phyloP scores from a whole-genome alignment of 2,888 invertebrate species.

The Oscheius sp. region DNA sequence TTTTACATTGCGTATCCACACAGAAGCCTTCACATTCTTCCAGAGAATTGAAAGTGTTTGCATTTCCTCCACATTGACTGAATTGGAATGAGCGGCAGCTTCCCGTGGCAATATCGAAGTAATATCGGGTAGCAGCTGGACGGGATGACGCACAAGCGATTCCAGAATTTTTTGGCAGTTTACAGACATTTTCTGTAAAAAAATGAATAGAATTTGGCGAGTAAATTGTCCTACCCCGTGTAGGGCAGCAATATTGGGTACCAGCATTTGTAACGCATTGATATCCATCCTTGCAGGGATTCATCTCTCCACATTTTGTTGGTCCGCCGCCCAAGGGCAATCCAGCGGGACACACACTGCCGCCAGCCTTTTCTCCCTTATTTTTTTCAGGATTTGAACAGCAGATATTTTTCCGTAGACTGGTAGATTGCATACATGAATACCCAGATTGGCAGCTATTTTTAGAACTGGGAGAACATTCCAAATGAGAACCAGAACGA shows the following conservation, averaged over 20 bases:
- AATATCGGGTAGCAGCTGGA: constrained; percentile 56
- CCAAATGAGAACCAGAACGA: constrained; percentile 60
- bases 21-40: constrained; percentile 73
- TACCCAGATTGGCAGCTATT: constrained; percentile 65
- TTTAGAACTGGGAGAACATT: constrained; percentile 62
- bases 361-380: too few species aligned
- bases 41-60: constrained; percentile 71
- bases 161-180: constrained; percentile 50
- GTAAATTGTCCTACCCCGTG: constrained; percentile 36
- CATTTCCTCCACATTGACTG: constrained; percentile 71
- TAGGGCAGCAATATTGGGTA: constrained; percentile 70
- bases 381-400: constrained; percentile 70
- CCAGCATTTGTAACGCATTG: constrained; percentile 69
- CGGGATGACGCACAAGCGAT: constrained; percentile 54
- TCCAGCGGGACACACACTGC: constrained; percentile 68
- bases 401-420: constrained; percentile 68
- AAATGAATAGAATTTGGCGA: not conserved
- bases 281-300: constrained; percentile 70
- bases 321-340: constrained; percentile 66
- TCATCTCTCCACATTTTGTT: constrained; percentile 62
- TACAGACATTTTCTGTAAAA: constrained; percentile 58
- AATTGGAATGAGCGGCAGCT: constrained; percentile 61
- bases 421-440: constrained; percentile 65
- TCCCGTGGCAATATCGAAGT: constrained; percentile 57
- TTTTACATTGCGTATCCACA: constrained; percentile 69